Base-by-base conservation (phyloP, 2,888 invertebrate genomes). In the Alloplasta piceator region DNA sequence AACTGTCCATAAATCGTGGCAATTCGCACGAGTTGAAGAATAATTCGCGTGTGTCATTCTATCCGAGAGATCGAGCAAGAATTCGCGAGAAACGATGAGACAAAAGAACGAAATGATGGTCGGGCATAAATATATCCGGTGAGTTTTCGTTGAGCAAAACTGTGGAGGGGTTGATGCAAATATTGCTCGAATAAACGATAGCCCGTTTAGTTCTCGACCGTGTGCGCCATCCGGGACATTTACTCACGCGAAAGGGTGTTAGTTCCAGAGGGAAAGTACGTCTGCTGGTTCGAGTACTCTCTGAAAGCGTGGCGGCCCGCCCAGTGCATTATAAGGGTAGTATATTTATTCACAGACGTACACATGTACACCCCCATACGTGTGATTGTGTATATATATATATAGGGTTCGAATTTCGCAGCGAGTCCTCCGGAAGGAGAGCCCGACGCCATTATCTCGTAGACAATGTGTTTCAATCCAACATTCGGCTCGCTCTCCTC, bases 391-490 rank as follows among this genome's bases (percentile, higher is more conserved):
- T 66, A 26, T 46, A 38, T 60, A 3, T 26, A 3, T 3, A 26
- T 26, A 26, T 26, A 43, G 39, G 5, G 68, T 56, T 41, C 52
- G 67, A 60, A 36, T 66, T 63, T 72, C 67, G 48, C 67, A 38
- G 72, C 39, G 75, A 63, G 70, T 75, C 63, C 72, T 72, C 55
- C 63, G 75, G 77, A 80, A 74, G 76, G 66, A 74, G 58, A 55
- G 38, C 7, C 64, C 71, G 74, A 78, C 74, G 67, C 80, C 74
- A 73, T 73, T 82, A 82, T 78, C 70, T 76, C 77, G 67, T 64
- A 67, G 74, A 78, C 80, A 80, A 82, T 82, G 80, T 82, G 80
- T 82, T 82, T 78, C 80, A 80, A 80, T 82, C 77, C 71, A 80
- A 78, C 73, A 82, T 80, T 82, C 71, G 67, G 78, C 77, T 78